Evolutionary conservation across 2,888 invertebrate genomes (phyloP), one percentile per base, ranked within the genome.

Genomic region (Melinaea menophilus): DNA sequence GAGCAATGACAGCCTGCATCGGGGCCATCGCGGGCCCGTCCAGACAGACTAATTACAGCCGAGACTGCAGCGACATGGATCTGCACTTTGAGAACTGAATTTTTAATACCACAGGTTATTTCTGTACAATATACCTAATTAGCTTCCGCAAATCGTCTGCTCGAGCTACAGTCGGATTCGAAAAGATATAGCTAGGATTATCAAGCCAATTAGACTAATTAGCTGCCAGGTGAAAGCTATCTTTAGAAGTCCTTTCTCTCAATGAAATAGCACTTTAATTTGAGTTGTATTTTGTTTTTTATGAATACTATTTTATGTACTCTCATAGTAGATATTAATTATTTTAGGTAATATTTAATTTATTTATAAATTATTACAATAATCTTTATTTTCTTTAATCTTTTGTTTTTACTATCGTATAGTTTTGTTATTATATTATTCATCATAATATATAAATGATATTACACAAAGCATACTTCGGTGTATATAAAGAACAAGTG

Each of bases 11-110:
- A 72, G 41, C 9, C 73, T 68, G 68, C 69, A 67, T 64, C 76
- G 77, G 1, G 22, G 22, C 22, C 22, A 22, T 22, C 71, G 68
- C 64, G 76, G 70, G 73, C 71, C 79, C 77, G 82, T 79, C 83
- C 82, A 22, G 22, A 22, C 22, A 22, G 22, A 22, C 22, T 22
- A 22, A 22, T 22, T 22, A 22, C 22, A 22, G 22, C 22, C 22
- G 22, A 22, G 22, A 22, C 22, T 22, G 22, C 22, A 22, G 22
- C 22, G 22, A 22, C 88, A 89, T 75, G 81, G 85, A 81, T 84
- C 81, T 88, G 88, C 88, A 89, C 89, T 89, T 85, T 85, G 77
- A 79, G 72, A 71, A 73, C 75, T 88, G 88, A 85, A 89, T 88
- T 76, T 87, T 88, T 88, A 88, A 88, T 84, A 77, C 73, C 70